Evolutionary conservation across 2,113 vertebrate species (phyloP), one percentile per base, ranked within the genome.

Genomic region (Gallinago paraguaiae): DNA sequence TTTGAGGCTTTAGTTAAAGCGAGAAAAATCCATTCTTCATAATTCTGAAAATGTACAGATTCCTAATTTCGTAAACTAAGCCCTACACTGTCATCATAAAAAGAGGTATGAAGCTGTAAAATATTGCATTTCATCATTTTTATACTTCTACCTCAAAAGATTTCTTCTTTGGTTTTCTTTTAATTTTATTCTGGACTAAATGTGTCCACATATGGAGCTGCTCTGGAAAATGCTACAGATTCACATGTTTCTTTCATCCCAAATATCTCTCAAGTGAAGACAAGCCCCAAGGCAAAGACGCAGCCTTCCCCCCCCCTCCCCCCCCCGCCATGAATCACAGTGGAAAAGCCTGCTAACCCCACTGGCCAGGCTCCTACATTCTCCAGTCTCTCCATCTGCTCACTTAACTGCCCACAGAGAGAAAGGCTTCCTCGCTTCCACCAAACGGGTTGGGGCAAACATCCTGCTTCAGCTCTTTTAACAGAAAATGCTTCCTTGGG

Each of bases 231-330:
- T 37, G 48, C 20, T 72, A 33, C 37, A 82, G 87, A 85, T 87
- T 87, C 28, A 59, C n/a, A 74, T 4, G 10, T 7, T 65, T 27
- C n/a, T 84, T 88, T 84, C 81, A 88, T 88, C 69, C 74, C 78
- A 88, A 80, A 56, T 90, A 56, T 83, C 35, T 82, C 89, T 72
- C 56, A 96, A 91, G 41, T 72, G 87, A 89, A 82, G 65, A 85
- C 74, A 95, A 94, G 13, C 18, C 80, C 45, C 37, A 65, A 85
- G 82, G 76, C 86, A 93, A 87, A 80, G 79, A 85, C 0, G 0
- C 48, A 37, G 28, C 37, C 68, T 80, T 64, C 37, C 17, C 2
- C 1, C 18, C 10, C 13, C 41, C 41, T 10, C 41, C 12, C 22
- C 2, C 24, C 1, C 13, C 19, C 2, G 1, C 50, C 35, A 43